Evolutionary conservation across 1,140 invertebrate genomes (phyloP), one percentile per base, ranked within the genome.

Genomic region (Wiebesia pumilae): DNA sequence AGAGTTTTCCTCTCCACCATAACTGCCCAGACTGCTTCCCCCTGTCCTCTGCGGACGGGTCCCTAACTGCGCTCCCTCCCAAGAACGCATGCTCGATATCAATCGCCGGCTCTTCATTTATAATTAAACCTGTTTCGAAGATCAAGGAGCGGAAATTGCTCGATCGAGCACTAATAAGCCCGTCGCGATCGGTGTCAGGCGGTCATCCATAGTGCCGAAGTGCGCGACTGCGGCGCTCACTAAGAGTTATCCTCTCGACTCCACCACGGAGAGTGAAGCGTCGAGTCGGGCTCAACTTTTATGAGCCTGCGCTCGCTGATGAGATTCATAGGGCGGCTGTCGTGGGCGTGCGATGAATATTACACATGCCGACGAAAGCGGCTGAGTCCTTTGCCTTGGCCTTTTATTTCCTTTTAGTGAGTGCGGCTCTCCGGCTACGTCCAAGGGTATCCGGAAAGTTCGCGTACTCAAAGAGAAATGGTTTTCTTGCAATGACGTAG

Each of bases 311-410:
- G 27, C 73, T 14, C 73, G 40, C 38, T 80, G 82, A 83, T 87
- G 86, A 80, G 82, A 84, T 87, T 84, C 77, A 81, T 51, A 83
- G 75, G 43, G 81, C 3, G 62, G 30, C 43, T 58, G 58, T 81
- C 51, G 84, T 75, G 51, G 43, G 43, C 43, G 43, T 47, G 6
- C 43, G 43, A 54, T 9, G 51, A 54, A 54, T 16, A 54, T 54
- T 54, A 54, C 51, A 19, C 14, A 19, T 54, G 9, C 19, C 10
- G 51, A 19, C 51, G 2, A 47, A 12, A 16, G 2, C 19, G 51
- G 9, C 1, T 16, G 9, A 19, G 51, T 54, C 51, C 14, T 54
- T 54, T 19, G 9, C 19, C 14, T 16, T 7, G 10, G 10, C 51
- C 14, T 16, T 16, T 19, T 16, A 2, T 19, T 19, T 16, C 51